phyloP scores from a whole-genome alignment of 2,888 invertebrate species.

The Hofmannophila pseudospretella region DNA sequence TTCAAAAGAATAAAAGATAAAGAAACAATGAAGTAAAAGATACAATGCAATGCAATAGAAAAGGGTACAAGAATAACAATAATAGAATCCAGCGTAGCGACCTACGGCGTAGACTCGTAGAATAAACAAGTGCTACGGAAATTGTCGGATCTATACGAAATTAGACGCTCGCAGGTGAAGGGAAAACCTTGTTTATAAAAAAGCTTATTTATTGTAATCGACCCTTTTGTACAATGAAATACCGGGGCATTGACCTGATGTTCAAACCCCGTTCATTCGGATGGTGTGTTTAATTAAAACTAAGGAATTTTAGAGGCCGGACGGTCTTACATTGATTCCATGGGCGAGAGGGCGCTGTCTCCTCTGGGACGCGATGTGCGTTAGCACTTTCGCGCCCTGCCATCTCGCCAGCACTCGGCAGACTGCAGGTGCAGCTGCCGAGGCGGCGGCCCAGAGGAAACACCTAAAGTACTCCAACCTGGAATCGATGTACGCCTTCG shows the following conservation, averaged over 20 bases:
- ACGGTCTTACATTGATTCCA: too few species aligned
- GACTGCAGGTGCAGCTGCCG: too few species aligned
- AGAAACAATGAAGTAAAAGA: constrained; percentile 12
- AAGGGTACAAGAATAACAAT: constrained; percentile 17
- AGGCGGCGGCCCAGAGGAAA: too few species aligned
- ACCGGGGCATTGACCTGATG: background rate
- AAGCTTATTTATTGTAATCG: background rate
- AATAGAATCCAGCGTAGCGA: constrained; percentile 16
- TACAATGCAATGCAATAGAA: constrained; percentile 7
- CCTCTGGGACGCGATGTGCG: too few species aligned
- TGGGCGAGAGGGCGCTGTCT: too few species aligned
- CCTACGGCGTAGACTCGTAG: constrained; percentile 44
- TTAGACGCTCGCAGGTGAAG: constrained; percentile 4
- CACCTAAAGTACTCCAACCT: too few species aligned
- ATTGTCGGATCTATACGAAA: constrained; percentile 32
- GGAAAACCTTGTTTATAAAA: background rate
- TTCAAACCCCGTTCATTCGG: background rate
- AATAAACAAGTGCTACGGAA: constrained; percentile 55
- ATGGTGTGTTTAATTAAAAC: too few species aligned
- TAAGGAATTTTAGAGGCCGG: too few species aligned
- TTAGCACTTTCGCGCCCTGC: too few species aligned
- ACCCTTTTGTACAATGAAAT: background rate
- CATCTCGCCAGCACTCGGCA: too few species aligned
- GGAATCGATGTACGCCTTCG: too few species aligned
- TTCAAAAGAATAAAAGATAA: background rate